Conservation (phyloP, 1,140 invertebrate genomes). For the Caenorhabditis tropicalis region DNA sequence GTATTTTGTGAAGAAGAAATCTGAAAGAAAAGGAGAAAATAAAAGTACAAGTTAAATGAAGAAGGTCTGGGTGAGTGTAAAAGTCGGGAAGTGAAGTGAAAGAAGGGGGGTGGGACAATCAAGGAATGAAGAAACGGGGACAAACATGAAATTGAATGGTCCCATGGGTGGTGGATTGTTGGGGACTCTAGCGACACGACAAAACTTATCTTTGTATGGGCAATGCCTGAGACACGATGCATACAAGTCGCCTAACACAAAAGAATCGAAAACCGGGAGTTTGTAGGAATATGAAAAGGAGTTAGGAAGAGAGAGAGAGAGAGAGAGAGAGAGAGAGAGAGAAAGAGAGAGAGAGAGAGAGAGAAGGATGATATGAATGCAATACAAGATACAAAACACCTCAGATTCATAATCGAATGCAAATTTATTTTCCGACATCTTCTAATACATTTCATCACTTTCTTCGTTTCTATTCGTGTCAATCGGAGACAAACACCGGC, state of each 20-base stretch:
- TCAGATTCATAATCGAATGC: background rate
- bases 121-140: slow-evolving; percentile 33
- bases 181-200: slow-evolving; percentile 12
- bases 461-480: background rate
- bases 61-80: background rate
- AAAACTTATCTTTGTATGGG: slow-evolving; percentile 38
- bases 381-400: background rate
- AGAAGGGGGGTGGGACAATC: background rate
- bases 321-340: background rate
- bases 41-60: background rate
- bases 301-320: background rate
- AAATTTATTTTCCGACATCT: slow-evolving; percentile 2
- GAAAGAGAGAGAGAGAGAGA: background rate
- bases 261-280: background rate
- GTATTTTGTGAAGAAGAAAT: background rate
- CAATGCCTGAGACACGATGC: background rate
- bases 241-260: slow-evolving; percentile 12
- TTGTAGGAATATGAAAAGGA: background rate
- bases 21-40: slow-evolving; percentile 6
- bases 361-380: background rate
- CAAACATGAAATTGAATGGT: slow-evolving; percentile 44
- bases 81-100: background rate
- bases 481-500: background rate
- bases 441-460: background rate
- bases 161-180: slow-evolving; percentile 2